Conservation (phyloP, 2,888 invertebrate species). For the Serrognathus titanus region DNA sequence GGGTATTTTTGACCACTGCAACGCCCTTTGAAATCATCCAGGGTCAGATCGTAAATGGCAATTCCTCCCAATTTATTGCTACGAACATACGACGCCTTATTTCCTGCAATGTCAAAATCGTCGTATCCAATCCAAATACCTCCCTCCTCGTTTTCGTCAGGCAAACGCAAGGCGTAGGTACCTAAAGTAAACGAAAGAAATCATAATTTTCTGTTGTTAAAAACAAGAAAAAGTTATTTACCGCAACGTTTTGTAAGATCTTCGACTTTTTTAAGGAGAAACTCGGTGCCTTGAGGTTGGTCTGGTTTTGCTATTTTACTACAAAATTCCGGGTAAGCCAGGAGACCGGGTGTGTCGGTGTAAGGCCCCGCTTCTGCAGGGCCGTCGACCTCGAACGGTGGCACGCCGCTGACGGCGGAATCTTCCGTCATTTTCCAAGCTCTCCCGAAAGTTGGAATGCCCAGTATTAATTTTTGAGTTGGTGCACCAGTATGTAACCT, state of each 20-base stretch:
- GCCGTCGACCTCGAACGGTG: constrained; percentile 67
- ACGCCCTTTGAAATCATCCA: constrained; percentile 78
- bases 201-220: background rate
- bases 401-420: constrained; percentile 73
- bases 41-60: constrained; percentile 71
- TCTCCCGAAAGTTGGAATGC: constrained; percentile 68
- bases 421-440: constrained; percentile 76
- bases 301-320: constrained; percentile 68
- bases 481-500: constrained; percentile 64
- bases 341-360: constrained; percentile 65
- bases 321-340: constrained; percentile 80
- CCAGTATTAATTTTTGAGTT: constrained; percentile 66
- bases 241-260: constrained; percentile 78
- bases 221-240: constrained; percentile 32
- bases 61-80: constrained; percentile 75
- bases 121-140: constrained; percentile 83
- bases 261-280: constrained; percentile 67
- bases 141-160: constrained; percentile 61
- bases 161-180: constrained; percentile 72
- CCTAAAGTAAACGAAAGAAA: constrained; percentile 48
- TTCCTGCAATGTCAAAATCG: constrained; percentile 76
- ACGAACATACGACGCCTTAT: constrained; percentile 71
- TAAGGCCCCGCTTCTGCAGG: constrained; percentile 71
- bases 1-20: constrained; percentile 80
- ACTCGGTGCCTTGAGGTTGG: constrained; percentile 61